A percentile compares a stretch with the other conserved stretches of the same genome.
These are phyloP conservation scores for Eumeta japonica DNA, from an alignment of 1,140 invertebrate species.

Conservation along the genomic window DNA sequence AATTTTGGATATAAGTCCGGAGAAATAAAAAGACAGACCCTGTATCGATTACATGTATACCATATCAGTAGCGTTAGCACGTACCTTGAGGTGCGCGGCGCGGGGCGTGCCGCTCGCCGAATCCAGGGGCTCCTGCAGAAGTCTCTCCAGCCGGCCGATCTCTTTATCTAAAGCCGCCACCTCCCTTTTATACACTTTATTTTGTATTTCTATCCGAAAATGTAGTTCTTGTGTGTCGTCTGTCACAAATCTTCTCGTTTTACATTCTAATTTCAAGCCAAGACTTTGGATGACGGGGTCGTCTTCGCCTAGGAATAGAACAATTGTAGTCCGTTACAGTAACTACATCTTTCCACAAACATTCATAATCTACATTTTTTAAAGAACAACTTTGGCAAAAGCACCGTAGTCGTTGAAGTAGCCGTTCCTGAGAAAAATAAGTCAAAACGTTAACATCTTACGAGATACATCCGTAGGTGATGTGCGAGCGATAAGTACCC, in stretches of 20 bases:
- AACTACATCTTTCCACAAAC: too few relatives aligned
- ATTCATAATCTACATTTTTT: too few relatives aligned
- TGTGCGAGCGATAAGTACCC: too few relatives aligned
- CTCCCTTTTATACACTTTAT: conserved; percentile 83
- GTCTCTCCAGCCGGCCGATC: conserved; percentile 72
- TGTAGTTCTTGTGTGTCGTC: conserved; percentile 76
- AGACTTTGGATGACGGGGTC: conserved; percentile 84
- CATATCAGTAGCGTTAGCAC: too few relatives aligned
- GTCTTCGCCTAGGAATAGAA: conserved; percentile 58
- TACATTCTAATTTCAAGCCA: conserved; percentile 84
- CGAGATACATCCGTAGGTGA: too few relatives aligned
- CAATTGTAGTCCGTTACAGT: neutral
- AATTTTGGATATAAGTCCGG: too few relatives aligned
- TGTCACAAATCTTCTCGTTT: conserved; percentile 74
- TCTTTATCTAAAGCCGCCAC: conserved; percentile 78
- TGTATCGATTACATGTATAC: too few relatives aligned
- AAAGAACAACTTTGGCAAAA: neutral
- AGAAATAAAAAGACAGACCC: too few relatives aligned
- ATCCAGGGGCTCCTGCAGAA: conserved; percentile 59
- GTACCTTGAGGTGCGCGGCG: too few relatives aligned
- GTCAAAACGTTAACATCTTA: too few relatives aligned
- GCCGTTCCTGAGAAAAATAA: too few relatives aligned
- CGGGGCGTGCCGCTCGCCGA: conserved; percentile 60
- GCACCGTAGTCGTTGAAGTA: too few relatives aligned
- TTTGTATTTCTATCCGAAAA: conserved; percentile 87